Conservation (phyloP, 2,113 vertebrate species). For the Thamnophis sirtalis region DNA sequence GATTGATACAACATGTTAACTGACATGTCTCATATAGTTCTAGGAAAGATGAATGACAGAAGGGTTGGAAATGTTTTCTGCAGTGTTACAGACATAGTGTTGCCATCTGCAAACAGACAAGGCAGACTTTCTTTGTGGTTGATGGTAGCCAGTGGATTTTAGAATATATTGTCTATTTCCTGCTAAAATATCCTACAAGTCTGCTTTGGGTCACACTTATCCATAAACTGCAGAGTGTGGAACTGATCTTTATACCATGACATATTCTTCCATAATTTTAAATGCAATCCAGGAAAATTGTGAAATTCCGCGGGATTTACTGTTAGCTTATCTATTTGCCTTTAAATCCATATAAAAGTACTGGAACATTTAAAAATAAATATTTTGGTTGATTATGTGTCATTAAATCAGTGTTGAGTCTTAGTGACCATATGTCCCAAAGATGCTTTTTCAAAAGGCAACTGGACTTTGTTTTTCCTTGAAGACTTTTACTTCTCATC, state of each 20-base stretch:
- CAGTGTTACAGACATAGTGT: neutral
- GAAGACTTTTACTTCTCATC: neutral
- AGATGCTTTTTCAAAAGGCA: neutral
- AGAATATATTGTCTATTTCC: neutral
- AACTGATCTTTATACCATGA: neutral
- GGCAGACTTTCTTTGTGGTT: neutral
- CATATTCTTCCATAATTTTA: neutral
- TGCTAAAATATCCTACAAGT: neutral
- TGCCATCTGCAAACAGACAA: neutral
- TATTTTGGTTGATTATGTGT: neutral
- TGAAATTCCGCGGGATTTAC: neutral
- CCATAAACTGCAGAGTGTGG: neutral
- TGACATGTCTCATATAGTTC: neutral
- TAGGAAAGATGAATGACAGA: neutral
- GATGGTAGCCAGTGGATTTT: neutral
- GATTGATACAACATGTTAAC: neutral
- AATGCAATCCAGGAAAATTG: neutral
- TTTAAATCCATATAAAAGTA: neutral
- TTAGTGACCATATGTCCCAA: neutral
- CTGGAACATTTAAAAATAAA: neutral
- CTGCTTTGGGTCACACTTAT: neutral
- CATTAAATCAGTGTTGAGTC: neutral
- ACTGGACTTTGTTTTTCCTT: neutral
- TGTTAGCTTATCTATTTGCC: neutral
- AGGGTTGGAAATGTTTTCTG: neutral